Evolutionary conservation across 2,113 vertebrate genomes (phyloP).

Genomic region (Leucosticte australis): DNA sequence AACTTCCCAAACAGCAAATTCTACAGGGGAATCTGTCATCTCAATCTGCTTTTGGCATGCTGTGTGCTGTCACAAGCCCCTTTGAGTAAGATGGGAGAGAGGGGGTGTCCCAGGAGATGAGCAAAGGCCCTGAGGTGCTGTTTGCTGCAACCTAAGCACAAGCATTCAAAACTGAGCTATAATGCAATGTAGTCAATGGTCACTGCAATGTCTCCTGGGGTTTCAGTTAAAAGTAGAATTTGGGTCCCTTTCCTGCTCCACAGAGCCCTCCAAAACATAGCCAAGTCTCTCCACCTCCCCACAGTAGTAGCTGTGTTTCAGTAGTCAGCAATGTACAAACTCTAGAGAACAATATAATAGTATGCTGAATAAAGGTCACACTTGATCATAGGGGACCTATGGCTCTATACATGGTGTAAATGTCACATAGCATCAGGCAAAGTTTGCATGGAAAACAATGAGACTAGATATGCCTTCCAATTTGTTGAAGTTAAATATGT

Average conservation of each 20-base stretch:
- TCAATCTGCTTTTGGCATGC: background rate
- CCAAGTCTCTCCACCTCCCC: background rate
- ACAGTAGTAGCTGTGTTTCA: background rate
- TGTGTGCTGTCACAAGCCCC: background rate
- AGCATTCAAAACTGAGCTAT: background rate
- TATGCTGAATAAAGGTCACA: background rate
- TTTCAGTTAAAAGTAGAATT: background rate
- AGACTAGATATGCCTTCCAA: conserved; percentile 20
- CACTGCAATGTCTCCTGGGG: background rate
- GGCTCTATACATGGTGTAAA: background rate
- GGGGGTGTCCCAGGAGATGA: background rate
- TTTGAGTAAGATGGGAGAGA: background rate
- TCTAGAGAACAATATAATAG: background rate
- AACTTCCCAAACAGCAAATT: background rate
- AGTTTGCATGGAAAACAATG: conserved; percentile 36
- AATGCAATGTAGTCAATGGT: background rate
- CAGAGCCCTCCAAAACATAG: background rate
- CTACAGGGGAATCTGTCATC: background rate
- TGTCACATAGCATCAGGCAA: background rate
- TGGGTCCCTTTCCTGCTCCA: background rate
- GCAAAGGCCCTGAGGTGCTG: background rate
- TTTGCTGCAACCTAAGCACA: background rate
- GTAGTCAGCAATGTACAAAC: background rate
- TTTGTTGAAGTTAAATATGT: conserved; percentile 26
- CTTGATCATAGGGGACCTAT: background rate